Evolutionary conservation across 2,888 invertebrate species (phyloP).

Genomic region (Aphodius sticticus): DNA sequence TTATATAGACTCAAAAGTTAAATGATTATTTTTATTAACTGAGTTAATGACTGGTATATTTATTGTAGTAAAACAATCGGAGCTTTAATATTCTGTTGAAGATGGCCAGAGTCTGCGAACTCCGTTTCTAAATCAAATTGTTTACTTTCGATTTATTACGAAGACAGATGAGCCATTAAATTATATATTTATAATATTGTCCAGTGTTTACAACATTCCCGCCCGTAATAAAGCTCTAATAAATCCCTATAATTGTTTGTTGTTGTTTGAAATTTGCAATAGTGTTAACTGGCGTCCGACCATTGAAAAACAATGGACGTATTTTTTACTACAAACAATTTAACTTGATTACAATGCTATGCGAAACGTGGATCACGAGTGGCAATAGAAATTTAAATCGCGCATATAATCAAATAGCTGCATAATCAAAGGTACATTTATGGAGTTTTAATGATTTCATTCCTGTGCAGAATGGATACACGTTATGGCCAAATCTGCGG

Average conservation of each 20-base stretch:
- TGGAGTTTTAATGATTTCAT: background rate
- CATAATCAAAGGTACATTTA: background rate
- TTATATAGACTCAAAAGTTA: too few relatives aligned
- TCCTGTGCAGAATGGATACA: background rate
- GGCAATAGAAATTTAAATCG: background rate
- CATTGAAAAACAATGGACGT: background rate
- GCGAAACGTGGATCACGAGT: background rate
- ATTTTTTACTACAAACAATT: constrained; percentile 4
- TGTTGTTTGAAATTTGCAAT: background rate
- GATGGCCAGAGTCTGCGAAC: too few relatives aligned
- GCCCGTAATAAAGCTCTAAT: background rate
- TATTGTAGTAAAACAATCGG: too few relatives aligned
- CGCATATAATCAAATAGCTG: background rate
- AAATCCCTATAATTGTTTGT: background rate
- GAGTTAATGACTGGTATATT: too few relatives aligned
- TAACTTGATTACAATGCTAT: background rate
- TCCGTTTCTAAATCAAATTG: background rate
- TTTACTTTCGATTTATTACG: background rate
- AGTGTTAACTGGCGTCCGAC: background rate
- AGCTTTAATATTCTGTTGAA: too few relatives aligned
- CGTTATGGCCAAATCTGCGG: background rate
- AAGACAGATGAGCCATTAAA: background rate
- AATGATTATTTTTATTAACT: too few relatives aligned
- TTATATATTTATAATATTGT: background rate
- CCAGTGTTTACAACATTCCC: background rate